Percentiles rank a stretch among this genome's conserved stretches.
Evolutionary conservation across 2,797 vertebrate genomes (phyloP).

Genomic region (Platalea minor): DNA sequence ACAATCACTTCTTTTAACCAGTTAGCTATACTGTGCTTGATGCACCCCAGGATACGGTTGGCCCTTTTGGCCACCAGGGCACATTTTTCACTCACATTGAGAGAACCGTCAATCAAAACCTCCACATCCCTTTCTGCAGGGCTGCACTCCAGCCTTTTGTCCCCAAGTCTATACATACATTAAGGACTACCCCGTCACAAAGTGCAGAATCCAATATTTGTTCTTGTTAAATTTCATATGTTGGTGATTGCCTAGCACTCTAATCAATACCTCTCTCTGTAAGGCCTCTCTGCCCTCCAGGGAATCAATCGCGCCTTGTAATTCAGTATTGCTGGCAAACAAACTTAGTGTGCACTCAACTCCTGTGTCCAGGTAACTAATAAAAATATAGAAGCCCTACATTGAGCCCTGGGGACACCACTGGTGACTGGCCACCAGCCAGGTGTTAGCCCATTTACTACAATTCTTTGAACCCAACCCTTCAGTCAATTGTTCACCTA

Average conservation of each 20-base stretch:
- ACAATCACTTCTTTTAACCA: neutral
- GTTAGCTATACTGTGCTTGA: neutral
- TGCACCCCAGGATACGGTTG: neutral
- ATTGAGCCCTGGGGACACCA: neutral
- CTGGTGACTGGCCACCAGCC: neutral
- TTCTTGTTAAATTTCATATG: neutral
- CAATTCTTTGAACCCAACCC: neutral
- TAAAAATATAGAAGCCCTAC: neutral
- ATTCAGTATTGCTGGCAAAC: neutral
- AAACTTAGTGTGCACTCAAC: neutral
- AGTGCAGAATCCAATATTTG: neutral
- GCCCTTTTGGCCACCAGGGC: neutral
- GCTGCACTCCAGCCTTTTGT: neutral
- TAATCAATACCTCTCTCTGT: neutral
- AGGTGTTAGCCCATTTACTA: neutral
- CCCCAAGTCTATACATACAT: neutral
- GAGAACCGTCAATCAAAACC: neutral
- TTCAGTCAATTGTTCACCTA: neutral
- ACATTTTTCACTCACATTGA: neutral
- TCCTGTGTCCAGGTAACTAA: neutral
- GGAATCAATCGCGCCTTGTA: neutral
- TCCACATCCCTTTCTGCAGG: neutral
- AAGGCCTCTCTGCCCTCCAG: neutral
- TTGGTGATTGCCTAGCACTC: neutral
- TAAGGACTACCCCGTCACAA: neutral